A percentile compares a stretch with the other conserved stretches of the same genome.
These are phyloP conservation scores for Meteorus sp. DNA, from an alignment of 1,140 invertebrate species.

Conservation along the genomic window DNA sequence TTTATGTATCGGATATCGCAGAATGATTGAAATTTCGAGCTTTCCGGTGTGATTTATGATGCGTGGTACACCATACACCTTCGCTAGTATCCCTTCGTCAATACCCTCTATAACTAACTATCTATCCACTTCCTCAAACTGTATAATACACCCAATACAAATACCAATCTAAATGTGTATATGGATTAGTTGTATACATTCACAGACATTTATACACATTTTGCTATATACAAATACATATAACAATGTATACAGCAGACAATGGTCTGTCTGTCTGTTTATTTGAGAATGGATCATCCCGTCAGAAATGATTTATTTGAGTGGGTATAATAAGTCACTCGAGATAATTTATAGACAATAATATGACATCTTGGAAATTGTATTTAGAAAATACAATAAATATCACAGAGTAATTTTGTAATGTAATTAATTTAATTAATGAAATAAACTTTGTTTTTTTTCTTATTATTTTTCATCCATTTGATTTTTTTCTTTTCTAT, in stretches of 20 bases:
- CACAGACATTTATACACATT: neutral
- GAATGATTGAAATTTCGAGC: conserved; percentile 36
- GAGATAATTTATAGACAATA: too few relatives aligned
- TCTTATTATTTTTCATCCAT: too few relatives aligned
- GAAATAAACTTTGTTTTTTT: too few relatives aligned
- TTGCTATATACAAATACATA: too few relatives aligned
- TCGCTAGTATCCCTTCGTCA: neutral
- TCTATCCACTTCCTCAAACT: neutral
- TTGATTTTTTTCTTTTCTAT: too few relatives aligned
- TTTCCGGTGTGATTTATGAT: conserved; percentile 38
- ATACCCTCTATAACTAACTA: neutral
- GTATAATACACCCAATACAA: neutral
- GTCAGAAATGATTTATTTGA: conserved; percentile 22
- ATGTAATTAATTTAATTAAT: too few relatives aligned
- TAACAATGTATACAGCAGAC: too few relatives aligned
- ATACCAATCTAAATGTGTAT: neutral
- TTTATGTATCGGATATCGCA: too few relatives aligned
- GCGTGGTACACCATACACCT: conserved; percentile 33
- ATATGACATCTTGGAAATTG: too few relatives aligned
- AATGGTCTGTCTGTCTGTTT: conserved; percentile 14
- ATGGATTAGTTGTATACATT: conserved; percentile 17
- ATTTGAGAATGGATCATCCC: conserved; percentile 21
- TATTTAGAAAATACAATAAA: too few relatives aligned
- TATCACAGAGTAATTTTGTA: too few relatives aligned
- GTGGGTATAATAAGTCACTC: too few relatives aligned